Evolutionary conservation across 2,797 vertebrate genomes (phyloP), one percentile per base, ranked within the genome.

Genomic region (Eurystomus glaucurus): DNA sequence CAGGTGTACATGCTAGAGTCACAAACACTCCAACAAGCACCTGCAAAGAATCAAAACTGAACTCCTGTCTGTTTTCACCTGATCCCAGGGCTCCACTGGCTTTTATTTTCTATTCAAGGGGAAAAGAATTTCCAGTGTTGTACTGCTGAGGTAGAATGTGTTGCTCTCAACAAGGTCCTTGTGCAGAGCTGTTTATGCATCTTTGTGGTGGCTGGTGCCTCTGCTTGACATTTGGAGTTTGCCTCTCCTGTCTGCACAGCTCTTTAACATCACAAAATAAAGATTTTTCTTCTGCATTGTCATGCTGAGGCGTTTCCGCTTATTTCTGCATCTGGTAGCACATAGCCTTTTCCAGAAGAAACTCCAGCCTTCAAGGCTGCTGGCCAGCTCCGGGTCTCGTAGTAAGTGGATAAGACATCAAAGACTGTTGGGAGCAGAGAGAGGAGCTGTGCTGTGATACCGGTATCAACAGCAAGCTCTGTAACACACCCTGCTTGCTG

Each of bases 331-430:
- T 96, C 93, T 7, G 22, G 96, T 14, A 98, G 94, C 71, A 98
- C 29, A 2, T 98, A 99, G 88, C 99, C 99, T 95, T 99, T 99
- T 85, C 99, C 98, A 52, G 46, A 82, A 28, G 99, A 99, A 87
- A 99, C 98, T 51, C 99, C 99, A 14, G 95, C 91, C 93, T 97
- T 98, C 95, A 99, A 85, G 5, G 99, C 99, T 89, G 97, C 97
- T 5, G 97, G 98, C 99, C 99, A 99, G 95, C 98, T 99, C 68
- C 88, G 97, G 0, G 98, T 99, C 66, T 98, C 98, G 10, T 96
- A 98, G 94, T 98, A 99, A 4, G 97, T 98, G 85, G 98, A 93
- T 64, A 99, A 95, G 96, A 99, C 98, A 93, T 99, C 99, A 71
- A 99, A 99, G 60, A 99, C 99, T 99, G 97, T n/a, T 28, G 48